Base-by-base conservation (phyloP, 2,888 invertebrate genomes). In the Mechanitis messenoides region DNA sequence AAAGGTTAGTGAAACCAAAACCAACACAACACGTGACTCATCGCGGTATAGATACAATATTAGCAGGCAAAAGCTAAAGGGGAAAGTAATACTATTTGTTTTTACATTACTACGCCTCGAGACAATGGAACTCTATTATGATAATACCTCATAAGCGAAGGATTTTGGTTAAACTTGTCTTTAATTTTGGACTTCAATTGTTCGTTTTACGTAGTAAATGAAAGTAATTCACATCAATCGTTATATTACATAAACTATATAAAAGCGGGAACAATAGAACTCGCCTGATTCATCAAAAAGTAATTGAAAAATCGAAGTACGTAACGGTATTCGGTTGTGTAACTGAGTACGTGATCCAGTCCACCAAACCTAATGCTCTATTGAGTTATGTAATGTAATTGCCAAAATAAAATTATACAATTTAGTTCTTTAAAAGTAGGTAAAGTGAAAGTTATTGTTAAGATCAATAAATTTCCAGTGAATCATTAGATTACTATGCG, bases 1-100 rank as follows among this genome's bases (percentile, higher is more conserved):
- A 69, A 74, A 79, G 80, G 81, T 77, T 68, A 81, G 81, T 79
- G 88, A 90, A 90, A 89, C 81, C 85, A 84, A 88, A 87, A 87
- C 81, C 74, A 79, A 79, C 79, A 78, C 76, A 60, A 53, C 81
- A 84, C 77, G 72, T 88, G 87, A 88, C 81, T 87, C 87, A 85
- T 79, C 81, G 78, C 80, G 80, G 81, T 83, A 83, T 79, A 79
- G 80, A 80, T 77, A 76, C 77, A 68, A 79, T 80, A 87, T 89
- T 87, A 87, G 85, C 87, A 81, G 79, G 79, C 80, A 76, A 71
- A 69, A 85, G 84, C 79, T 82, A 83, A 82, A 87, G 87, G 87
- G 86, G 89, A 89, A 90, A 90, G 89, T 88, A 74, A 83, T 81
- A 78, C 76, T 87, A 81, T 88, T 87, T 89, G 84, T 85, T 87